Evolutionary conservation across 2,888 invertebrate genomes (phyloP), one percentile per base, ranked within the genome.

Genomic region (Netelia virgata): DNA sequence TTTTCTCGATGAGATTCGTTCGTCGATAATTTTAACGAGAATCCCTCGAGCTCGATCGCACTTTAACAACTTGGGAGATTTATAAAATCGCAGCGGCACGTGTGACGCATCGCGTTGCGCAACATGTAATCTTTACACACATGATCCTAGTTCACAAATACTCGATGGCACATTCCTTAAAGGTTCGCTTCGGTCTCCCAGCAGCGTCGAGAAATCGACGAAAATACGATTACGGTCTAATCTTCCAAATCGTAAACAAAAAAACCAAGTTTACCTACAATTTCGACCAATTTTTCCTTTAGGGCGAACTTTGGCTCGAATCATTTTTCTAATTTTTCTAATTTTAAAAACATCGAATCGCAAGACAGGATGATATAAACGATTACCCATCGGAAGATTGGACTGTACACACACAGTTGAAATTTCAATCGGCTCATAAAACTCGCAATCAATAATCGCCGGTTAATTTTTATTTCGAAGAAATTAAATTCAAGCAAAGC

Each of bases 101-200:
- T 85, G 77, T 86, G 82, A 80, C 72, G 66, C 64, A 72, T 69
- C 80, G 68, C 69, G 82, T 86, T 87, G 80, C 85, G 79, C 79
- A 36, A 36, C 5, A 8, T 36, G 5, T 36, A 5, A 36, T 36
- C 36, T 36, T 36, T 36, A 36, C 36, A 83, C 85, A 83, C 86
- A 75, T 89, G 89, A 82, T 90, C 88, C 86, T 87, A 83, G 86
- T 89, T 87, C 90, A 85, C 86, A 86, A 66, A 66, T 89, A 88
- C 87, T 89, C 88, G 88, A 91, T 90, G 90, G 91, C 91, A 91
- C 91, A 89, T 90, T 92, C 91, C 90, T 88, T 89, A 73, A 83
- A 70, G 79, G 79, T 86, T 78, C 82, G 57, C 75, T 55, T 47
- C 28, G 50, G 41, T 80, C 14, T 20, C 64, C 36, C 55, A 61